A percentile compares a stretch with the other conserved stretches of the same genome.
Conservation (phyloP, 2,888 invertebrate genomes). For the Eupithecia inturbata region DNA sequence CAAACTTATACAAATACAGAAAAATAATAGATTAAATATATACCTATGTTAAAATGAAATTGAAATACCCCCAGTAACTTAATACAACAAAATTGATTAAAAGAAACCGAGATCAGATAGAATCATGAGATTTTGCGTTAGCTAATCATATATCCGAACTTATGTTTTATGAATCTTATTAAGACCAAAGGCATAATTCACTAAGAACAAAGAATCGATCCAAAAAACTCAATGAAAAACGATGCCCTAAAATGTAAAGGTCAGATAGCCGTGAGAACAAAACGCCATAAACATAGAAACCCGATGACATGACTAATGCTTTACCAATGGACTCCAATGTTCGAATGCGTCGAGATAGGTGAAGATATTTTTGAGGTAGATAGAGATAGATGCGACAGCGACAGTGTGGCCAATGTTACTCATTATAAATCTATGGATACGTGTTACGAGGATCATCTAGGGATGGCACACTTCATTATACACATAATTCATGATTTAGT, state of each 20-base stretch:
- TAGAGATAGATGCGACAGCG: conserved; percentile 24
- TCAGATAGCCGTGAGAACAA: conserved; percentile 45
- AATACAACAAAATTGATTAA: conserved; percentile 1
- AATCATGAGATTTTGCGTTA: not conserved
- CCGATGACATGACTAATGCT: conserved; percentile 47
- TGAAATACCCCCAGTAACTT: not conserved
- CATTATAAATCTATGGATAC: conserved; percentile 37
- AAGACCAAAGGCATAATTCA: conserved; percentile 26
- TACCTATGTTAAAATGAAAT: no score
- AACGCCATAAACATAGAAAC: conserved; percentile 40
- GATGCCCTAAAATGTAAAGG: conserved; percentile 38
- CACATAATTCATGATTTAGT: conserved; percentile 1
- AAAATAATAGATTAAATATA: no score
- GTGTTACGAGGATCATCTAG: conserved; percentile 27
- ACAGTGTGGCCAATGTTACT: conserved; percentile 28
- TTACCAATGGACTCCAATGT: conserved; percentile 30
- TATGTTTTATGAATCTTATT: conserved; percentile 9
- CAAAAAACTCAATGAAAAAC: conserved; percentile 37
- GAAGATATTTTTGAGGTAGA: conserved; percentile 27
- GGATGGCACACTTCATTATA: conserved; percentile 26
- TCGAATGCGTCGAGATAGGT: conserved; percentile 26
- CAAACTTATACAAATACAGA: no score
- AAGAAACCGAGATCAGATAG: not conserved
- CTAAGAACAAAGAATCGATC: conserved; percentile 31
- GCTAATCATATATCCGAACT: conserved; percentile 8